Percentiles rank a stretch among this genome's conserved stretches.
Evolutionary conservation across 2,113 vertebrate genomes (phyloP).

Genomic region (Ceuthmochares aereus): DNA sequence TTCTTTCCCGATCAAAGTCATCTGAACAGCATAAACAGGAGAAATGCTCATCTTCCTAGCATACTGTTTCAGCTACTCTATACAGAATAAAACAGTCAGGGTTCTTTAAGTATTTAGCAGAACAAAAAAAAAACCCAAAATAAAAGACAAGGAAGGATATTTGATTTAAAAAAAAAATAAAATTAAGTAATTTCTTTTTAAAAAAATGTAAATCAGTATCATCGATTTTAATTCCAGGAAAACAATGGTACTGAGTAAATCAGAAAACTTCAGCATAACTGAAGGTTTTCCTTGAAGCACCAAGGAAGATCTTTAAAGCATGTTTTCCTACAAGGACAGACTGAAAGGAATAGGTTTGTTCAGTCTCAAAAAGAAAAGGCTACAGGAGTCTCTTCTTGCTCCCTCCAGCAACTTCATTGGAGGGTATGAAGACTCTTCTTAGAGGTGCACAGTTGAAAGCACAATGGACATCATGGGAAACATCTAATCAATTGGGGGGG

Average conservation of each 20-base stretch:
- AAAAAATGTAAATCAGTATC: not conserved
- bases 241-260: not conserved
- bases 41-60: not conserved
- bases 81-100: not conserved
- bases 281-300: not conserved
- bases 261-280: not conserved
- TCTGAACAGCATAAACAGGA: not conserved
- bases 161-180: not conserved
- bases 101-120: not conserved
- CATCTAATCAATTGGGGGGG: not conserved
- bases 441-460: not conserved
- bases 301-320: not conserved
- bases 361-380: not conserved
- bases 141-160: not conserved
- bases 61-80: not conserved
- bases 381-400: not conserved
- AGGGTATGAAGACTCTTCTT: not conserved
- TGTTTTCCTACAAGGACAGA: not conserved
- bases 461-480: not conserved
- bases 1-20: not conserved
- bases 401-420: not conserved
- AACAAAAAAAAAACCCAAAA: not conserved
- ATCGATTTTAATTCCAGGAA: not conserved
- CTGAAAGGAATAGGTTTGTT: not conserved
- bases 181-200: accelerated